Evolutionary conservation across 2,888 invertebrate genomes (phyloP).

Genomic region (Eulithis testata): DNA sequence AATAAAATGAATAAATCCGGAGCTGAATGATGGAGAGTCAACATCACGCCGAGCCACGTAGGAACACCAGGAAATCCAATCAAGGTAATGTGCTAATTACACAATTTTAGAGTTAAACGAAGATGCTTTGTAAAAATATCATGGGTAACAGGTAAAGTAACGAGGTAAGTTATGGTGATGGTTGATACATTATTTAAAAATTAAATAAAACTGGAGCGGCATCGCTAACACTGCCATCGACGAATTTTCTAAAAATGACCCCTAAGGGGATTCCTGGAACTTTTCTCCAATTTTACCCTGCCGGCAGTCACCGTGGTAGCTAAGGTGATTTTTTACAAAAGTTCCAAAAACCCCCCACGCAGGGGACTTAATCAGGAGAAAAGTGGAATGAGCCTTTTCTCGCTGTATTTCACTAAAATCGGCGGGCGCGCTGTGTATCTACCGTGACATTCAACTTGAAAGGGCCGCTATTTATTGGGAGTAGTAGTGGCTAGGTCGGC

Average conservation of each 20-base stretch:
- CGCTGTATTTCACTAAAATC: too few species aligned
- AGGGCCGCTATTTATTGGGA: slow-evolving; percentile 15
- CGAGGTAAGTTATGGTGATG: neutral
- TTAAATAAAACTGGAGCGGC: neutral
- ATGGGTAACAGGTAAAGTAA: neutral
- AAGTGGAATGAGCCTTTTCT: too few species aligned
- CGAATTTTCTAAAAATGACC: neutral
- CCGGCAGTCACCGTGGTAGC: too few species aligned
- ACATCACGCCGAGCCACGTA: neutral
- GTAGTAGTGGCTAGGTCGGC: slow-evolving; percentile 19
- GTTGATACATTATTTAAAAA: neutral
- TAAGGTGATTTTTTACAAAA: too few species aligned
- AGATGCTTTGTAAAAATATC: neutral
- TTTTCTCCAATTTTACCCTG: too few species aligned
- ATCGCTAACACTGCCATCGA: neutral
- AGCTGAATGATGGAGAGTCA: neutral
- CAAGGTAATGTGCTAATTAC: neutral
- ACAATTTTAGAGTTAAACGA: neutral
- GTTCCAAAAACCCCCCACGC: too few species aligned
- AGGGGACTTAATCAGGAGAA: too few species aligned
- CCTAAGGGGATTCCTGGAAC: too few species aligned
- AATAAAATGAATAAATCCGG: neutral
- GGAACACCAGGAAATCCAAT: neutral
- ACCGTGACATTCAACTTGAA: too few species aligned
- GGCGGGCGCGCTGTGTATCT: too few species aligned